These are phyloP conservation scores for Agrypnus murinus DNA, from an alignment of 2,888 invertebrate genomes.

Conservation along the genomic window DNA sequence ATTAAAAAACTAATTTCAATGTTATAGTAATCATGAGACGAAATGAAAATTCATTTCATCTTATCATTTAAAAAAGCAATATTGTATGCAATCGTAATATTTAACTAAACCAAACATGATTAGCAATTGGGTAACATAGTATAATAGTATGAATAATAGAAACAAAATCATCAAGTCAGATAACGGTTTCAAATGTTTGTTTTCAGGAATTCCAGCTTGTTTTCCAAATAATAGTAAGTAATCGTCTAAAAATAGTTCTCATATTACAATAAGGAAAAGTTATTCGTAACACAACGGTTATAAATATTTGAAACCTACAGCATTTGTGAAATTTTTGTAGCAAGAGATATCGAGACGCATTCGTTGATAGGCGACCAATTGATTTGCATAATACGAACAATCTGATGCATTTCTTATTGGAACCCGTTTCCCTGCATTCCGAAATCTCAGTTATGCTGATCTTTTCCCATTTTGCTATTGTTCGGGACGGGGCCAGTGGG, in stretches of 20 bases:
- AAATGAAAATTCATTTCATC: too few species aligned
- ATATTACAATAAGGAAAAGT: background rate
- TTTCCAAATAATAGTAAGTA: too few species aligned
- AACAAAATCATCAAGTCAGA: too few species aligned
- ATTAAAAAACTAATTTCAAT: too few species aligned
- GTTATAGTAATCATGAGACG: too few species aligned
- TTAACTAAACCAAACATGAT: too few species aligned
- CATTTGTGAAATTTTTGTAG: conserved; percentile 50
- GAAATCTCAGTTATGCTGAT: conserved; percentile 58
- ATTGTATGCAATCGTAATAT: too few species aligned
- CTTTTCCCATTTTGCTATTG: conserved; percentile 60
- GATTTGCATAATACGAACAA: conserved; percentile 63
- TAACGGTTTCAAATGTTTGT: too few species aligned
- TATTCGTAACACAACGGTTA: background rate
- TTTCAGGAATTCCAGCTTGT: too few species aligned
- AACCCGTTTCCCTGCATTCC: conserved; percentile 62
- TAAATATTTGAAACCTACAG: background rate
- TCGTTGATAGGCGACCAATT: conserved; percentile 42
- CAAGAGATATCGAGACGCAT: conserved; percentile 41
- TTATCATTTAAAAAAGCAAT: too few species aligned
- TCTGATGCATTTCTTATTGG: conserved; percentile 62
- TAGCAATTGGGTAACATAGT: too few species aligned
- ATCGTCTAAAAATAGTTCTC: background rate
- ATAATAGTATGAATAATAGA: too few species aligned
- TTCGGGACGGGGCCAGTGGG: conserved; percentile 52